Base-by-base conservation (phyloP, 2,113 vertebrate genomes). In the Sinocyclocheilus anophthalmus region DNA sequence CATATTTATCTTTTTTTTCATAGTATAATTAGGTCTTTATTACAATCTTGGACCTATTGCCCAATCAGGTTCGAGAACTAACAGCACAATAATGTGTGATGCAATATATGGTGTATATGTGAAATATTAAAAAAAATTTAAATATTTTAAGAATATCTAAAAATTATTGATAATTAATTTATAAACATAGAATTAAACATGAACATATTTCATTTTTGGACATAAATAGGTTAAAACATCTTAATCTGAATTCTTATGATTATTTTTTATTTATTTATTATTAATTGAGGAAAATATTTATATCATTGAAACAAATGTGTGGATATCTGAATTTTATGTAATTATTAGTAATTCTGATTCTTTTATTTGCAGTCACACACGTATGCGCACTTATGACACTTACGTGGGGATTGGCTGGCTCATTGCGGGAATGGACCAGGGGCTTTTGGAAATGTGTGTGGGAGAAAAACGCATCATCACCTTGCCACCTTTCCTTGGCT, bases 361-460 rank as follows among this genome's bases (percentile, higher is more conserved):
- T 45, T 30, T 81, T 8, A n/a, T 70, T 77, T 84, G 69, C 24
- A 99, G 98, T 92, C 97, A 99, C 88, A 99, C 97, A 84, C 96
- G 97, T 39, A 97, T 99, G 96, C 94, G 95, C 30, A 99, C 98
- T 0, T 99, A 99, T 0, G 97, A 99, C 90, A 99, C 98, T 0
- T 99, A 99, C 0, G 97, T 99, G 50, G 98, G 97, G 16, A 99
- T 99, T 30, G 98, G 98, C 7, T 99, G 98, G 98, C 95, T 99
- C 88, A 99, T 99, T 37, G 96, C 98, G 0, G 98, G 98, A 3
- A 99, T 99, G 98, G 98, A 99, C 84, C 96, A 96, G 89, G 98
- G 98, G 18, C 96, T 99, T 89, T 88, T 99, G 93, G 98, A 97
- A 69, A 99, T 99, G 97, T 99, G 97, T 0, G 94, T 99, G 0